Evolutionary conservation across 1,140 invertebrate genomes (phyloP).

Genomic region (Dinothrombium tinctorium): DNA sequence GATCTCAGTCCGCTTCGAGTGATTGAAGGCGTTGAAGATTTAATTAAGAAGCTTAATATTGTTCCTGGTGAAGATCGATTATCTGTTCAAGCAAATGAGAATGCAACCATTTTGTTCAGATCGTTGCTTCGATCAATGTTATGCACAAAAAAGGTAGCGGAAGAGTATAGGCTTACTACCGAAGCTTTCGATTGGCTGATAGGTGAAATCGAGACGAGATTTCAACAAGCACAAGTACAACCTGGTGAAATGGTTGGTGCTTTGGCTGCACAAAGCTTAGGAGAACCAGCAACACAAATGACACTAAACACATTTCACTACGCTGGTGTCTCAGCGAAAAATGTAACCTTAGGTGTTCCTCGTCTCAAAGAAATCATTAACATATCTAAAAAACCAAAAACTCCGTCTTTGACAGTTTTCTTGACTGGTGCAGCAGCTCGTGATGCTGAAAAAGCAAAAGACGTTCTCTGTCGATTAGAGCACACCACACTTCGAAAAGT

Average conservation of each 20-base stretch:
- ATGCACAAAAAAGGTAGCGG: conserved; percentile 81
- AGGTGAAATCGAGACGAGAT: conserved; percentile 94
- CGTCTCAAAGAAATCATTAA: conserved; percentile 94
- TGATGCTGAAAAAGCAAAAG: conserved; percentile 95
- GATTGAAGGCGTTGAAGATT: conserved; percentile 51
- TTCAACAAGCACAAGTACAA: conserved; percentile 79
- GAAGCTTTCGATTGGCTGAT: conserved; percentile 99
- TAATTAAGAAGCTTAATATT: conserved; percentile 70
- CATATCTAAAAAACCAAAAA: conserved; percentile 95
- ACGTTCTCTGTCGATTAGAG: conserved; percentile 87
- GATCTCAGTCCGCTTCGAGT: conserved; percentile 81
- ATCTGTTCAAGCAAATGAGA: conserved; percentile 88
- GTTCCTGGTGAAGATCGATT: conserved; percentile 83
- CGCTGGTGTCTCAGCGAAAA: conserved; percentile 98
- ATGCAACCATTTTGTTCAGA: conserved; percentile 91
- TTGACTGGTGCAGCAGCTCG: conserved; percentile 76
- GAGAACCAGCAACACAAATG: conserved; percentile 97
- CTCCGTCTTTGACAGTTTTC: conserved; percentile 93
- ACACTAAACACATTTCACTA: conserved; percentile 99
- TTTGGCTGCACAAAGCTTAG: conserved; percentile 80
- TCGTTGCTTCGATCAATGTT: conserved; percentile 81
- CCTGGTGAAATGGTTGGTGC: conserved; percentile 99
- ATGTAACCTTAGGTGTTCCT: conserved; percentile 97
- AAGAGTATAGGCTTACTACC: conserved; percentile 71
- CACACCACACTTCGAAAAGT: conserved; percentile 91